These are phyloP conservation scores for Callosobruchus maculatus DNA, from an alignment of 2,888 invertebrate genomes.

Conservation along the genomic window DNA sequence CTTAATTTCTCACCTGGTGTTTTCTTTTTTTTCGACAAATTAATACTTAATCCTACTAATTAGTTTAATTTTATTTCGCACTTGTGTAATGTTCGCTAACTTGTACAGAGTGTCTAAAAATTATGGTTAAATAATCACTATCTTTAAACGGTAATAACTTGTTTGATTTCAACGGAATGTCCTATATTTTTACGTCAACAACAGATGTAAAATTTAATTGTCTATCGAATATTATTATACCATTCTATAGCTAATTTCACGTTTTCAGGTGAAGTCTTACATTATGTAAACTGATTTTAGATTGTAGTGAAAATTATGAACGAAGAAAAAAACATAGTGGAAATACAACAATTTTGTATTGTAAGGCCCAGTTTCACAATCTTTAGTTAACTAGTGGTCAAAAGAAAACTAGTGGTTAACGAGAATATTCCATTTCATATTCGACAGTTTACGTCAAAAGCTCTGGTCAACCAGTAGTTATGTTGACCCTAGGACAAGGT, in stretches of 20 bases:
- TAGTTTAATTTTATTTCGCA: background rate
- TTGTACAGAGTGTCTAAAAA: background rate
- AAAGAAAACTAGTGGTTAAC: too few species aligned
- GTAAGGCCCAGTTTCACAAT: too few species aligned
- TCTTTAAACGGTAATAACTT: conserved; percentile 3
- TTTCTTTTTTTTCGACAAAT: background rate
- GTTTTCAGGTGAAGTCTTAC: background rate
- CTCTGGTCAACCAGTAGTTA: too few species aligned
- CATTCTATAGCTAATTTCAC: background rate
- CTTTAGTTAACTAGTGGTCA: too few species aligned
- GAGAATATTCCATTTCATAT: too few species aligned
- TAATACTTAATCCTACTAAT: background rate
- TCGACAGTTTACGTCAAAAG: too few species aligned
- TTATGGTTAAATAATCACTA: background rate
- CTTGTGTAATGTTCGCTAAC: background rate
- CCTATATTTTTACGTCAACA: background rate
- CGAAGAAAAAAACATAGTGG: too few species aligned
- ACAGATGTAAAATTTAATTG: conserved; percentile 1
- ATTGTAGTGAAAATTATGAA: too few species aligned
- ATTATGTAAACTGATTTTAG: too few species aligned
- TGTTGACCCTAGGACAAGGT: too few species aligned
- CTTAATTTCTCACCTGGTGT: background rate
- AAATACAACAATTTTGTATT: too few species aligned
- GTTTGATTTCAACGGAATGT: background rate
- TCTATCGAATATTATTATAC: background rate